phyloP scores from a whole-genome alignment of 1,140 invertebrate species.

The Chymomyza costata region DNA sequence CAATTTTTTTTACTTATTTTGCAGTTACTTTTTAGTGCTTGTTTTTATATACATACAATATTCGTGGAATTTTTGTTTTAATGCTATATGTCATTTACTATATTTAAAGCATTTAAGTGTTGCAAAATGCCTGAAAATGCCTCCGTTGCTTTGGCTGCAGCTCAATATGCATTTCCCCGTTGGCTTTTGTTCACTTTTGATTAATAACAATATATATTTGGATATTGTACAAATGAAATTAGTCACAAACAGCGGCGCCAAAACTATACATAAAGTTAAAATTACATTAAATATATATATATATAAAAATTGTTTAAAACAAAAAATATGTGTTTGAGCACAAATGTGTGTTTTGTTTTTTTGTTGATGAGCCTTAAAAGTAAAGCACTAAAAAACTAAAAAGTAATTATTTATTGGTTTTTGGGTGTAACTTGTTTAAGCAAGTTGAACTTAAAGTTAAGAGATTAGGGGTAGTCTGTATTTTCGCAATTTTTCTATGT shows the following conservation, averaged over 20 bases:
- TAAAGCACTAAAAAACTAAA: no score
- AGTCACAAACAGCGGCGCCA: conserved; percentile 53
- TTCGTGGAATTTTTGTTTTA: no score
- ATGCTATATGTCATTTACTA: no score
- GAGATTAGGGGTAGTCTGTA: no score
- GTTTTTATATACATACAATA: no score
- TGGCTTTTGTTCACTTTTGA: conserved; percentile 11
- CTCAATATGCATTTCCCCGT: no score
- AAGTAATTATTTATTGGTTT: conserved; percentile 33
- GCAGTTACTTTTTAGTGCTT: no score
- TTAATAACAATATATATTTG: not conserved
- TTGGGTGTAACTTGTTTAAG: conserved; percentile 72
- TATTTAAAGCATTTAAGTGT: no score
- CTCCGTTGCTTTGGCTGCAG: conserved; percentile 30
- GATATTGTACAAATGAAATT: conserved; percentile 48
- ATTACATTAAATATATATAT: conserved; percentile 46
- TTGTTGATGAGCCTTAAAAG: no score
- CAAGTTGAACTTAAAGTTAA: no score
- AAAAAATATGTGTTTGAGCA: conserved; percentile 26
- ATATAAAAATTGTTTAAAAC: conserved; percentile 17
- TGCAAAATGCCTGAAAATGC: conserved; percentile 41
- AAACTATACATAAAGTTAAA: conserved; percentile 24
- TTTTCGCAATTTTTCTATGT: no score
- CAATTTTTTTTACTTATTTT: no score
- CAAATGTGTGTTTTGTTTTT: conserved; percentile 27